Base-by-base conservation (phyloP, 2,888 invertebrate genomes). In the Drosophila mimica region DNA sequence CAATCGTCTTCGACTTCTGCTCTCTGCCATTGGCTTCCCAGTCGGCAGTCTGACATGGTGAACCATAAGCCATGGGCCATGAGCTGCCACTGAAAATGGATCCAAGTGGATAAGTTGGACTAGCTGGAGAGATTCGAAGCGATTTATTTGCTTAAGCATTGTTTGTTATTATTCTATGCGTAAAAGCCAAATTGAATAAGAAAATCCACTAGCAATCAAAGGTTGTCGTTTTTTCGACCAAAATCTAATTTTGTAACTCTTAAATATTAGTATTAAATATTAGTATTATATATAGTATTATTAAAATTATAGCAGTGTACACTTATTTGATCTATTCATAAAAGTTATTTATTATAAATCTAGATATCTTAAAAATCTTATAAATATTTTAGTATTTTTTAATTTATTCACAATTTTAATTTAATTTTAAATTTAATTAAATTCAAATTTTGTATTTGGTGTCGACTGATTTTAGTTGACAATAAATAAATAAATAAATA, bases 1-100 rank as follows among this genome's bases (percentile, higher is more conserved):
- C 65, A 56, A 65, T 68, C 52, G 49, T 61, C 69, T 70, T 63
- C 49, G 61, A 66, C 68, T 68, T 63, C 57, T 49, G 34, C 69
- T 51, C 69, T 53, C 46, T 68, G 48, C 51, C 54, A 59, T 51
- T 64, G 49, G n/a, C n/a, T 33, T 60, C 40, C 38, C 54, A 36
- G 59, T 56, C 61, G 48, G 58, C 54, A 33, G 28, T 51, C 31
- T 49, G 31, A 61, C 61, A 61, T 61, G 56, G 43, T 15, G 15
- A 34, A 62, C 20, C 54, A 38, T 28, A 48, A 49, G 49, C 13
- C 34, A 36, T 28, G 36, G 36, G 11, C 36, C 46, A n/a, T 28
- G 34, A 59, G 33, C 28, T 20, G 46, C 33, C 25, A 20, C 36
- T 5, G 49, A 28, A 28, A 54, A 36, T 20, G 40, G 33, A 4